These are phyloP conservation scores for Eupithecia tripunctaria DNA, from an alignment of 2,888 invertebrate species.

Conservation along the genomic window DNA sequence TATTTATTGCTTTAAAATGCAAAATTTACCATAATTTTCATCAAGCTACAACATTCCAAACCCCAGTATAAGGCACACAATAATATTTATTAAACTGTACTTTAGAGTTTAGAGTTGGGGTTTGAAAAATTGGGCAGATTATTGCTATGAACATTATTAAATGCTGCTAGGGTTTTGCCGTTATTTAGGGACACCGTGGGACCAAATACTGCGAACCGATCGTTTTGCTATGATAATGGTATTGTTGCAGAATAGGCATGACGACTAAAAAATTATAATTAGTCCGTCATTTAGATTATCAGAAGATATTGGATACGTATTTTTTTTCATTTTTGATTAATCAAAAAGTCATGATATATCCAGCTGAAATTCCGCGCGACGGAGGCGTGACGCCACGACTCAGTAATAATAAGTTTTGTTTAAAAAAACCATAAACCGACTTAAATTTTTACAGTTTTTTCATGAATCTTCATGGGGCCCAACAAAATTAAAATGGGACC, in stretches of 20 bases:
- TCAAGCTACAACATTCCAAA: neutral
- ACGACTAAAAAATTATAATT: too few relatives aligned
- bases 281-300: too few relatives aligned
- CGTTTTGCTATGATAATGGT: neutral
- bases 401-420: too few relatives aligned
- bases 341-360: neutral
- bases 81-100: slow-evolving; percentile 1
- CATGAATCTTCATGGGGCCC: too few relatives aligned
- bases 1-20: neutral
- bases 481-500: too few relatives aligned
- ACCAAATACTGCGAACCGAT: neutral
- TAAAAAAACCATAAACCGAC: too few relatives aligned
- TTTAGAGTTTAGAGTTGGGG: neutral
- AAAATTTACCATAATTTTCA: neutral
- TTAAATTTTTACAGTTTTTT: too few relatives aligned
- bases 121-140: neutral
- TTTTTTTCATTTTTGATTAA: too few relatives aligned
- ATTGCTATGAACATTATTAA: neutral
- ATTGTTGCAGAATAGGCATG: neutral
- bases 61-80: slow-evolving; percentile 5
- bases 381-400: too few relatives aligned
- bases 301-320: too few relatives aligned
- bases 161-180: neutral
- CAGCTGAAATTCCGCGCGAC: too few relatives aligned
- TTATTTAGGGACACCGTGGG: too few relatives aligned